Percentiles rank a stretch among this genome's conserved stretches.
Evolutionary conservation across 37 sponge, comb jelly and placozoan species (phyloP).

Genomic region (Lycopodina hypogea): DNA sequence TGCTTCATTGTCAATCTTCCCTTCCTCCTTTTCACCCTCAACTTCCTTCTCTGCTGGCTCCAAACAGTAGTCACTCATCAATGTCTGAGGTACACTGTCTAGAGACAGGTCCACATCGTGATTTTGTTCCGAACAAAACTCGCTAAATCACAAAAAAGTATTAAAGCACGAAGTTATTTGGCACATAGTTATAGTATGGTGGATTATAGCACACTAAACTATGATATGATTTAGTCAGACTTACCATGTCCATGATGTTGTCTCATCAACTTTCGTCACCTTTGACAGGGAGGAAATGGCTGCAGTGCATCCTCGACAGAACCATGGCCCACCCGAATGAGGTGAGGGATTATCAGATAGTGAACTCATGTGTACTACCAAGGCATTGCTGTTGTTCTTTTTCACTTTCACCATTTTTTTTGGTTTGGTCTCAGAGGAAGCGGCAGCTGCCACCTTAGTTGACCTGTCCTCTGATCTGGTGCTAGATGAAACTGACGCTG

Average conservation of each 20-base stretch:
- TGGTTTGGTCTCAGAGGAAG: constrained; percentile 38
- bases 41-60: constrained; percentile 62
- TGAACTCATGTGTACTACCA: constrained; percentile 68
- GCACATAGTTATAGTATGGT: no score
- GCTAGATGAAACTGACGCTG: neutral
- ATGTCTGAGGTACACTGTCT: constrained; percentile 27
- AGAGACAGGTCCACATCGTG: constrained; percentile 42
- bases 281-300: constrained; percentile 70
- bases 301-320: constrained; percentile 64
- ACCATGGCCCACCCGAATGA: constrained; percentile 38
- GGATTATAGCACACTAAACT: neutral
- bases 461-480: neutral
- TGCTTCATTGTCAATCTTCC: neutral
- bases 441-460: neutral
- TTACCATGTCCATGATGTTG: constrained; percentile 79
- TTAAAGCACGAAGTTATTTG: no score
- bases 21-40: constrained; percentile 42
- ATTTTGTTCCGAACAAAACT: constrained; percentile 85
- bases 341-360: constrained; percentile 46
- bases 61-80: constrained; percentile 70
- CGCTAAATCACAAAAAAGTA: constrained; percentile 67
- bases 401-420: constrained; percentile 73
- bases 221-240: neutral
- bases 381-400: constrained; percentile 61
- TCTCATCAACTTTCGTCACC: constrained; percentile 27